Evolutionary conservation across 1,140 invertebrate genomes (phyloP), one percentile per base, ranked within the genome.

Genomic region (Onthophagus taurus): DNA sequence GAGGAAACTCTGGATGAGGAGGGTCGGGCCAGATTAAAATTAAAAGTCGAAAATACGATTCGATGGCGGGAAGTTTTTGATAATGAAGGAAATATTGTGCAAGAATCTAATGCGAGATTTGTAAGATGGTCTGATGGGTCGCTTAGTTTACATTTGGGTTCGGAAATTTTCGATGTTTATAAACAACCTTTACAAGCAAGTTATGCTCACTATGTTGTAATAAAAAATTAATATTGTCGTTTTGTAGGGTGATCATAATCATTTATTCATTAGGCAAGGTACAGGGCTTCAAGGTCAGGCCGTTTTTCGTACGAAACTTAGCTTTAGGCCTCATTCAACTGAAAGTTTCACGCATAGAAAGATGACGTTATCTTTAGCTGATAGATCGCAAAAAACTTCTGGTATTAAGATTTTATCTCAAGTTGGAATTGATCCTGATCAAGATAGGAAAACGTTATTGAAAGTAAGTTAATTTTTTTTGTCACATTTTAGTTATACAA

Each of bases 311-410:
- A 97, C 92, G 1, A 98, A 98, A 65, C 69, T 99, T 0, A 91
- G 90, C 1, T 98, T 99, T 80, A 75, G 95, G 44, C 93, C 94
- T 1, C 91, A 97, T 63, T 98, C 94, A 0, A 98, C 95, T 0
- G 95, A 98, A 58, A 96, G 91, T 2, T 95, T 97, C 66, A 98
- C 95, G 2, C 95, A 99, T 70, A 79, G 93, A 47, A 98, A 99
- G 74, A 96, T 99, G 84, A 98, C 95, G 0, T 75, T 97, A 65
- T 97, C 92, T 0, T 70, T 98, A 33, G 96, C 95, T 3, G 96
- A 99, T 64, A 76, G 95, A 8, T 95, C 90, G n/a, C 88, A 87
- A 42, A 98, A 98, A 65, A 87, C 90, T 8, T 84, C 87, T 12
- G 94, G 95, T 44, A 96, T 99, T 54, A 95, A 97, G 71, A 90